A percentile compares a stretch with the other conserved stretches of the same genome.
phyloP scores from a whole-genome alignment of 2,888 invertebrate genomes.

The Bombylius discolor region DNA sequence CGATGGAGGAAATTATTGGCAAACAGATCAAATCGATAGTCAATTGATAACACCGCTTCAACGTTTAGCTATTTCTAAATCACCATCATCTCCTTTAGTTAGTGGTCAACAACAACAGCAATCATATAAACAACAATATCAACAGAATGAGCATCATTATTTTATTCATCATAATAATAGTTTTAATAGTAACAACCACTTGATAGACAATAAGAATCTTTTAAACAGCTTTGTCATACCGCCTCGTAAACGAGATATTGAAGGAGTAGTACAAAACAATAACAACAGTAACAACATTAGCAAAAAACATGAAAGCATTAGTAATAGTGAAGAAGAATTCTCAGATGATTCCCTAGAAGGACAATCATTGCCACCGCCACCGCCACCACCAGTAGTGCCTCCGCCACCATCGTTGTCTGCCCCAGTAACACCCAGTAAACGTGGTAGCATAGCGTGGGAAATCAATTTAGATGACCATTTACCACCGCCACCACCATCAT shows the following conservation, averaged over 20 bases:
- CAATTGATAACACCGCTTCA: constrained; percentile 6
- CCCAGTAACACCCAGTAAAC: constrained; percentile 51
- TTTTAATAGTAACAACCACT: constrained; percentile 34
- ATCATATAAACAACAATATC: neutral
- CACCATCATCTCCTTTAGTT: constrained; percentile 37
- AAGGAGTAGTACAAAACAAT: neutral
- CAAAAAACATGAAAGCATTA: constrained; percentile 4
- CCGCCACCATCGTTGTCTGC: constrained; percentile 36
- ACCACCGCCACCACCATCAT: constrained; percentile 10
- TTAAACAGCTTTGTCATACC: constrained; percentile 13
- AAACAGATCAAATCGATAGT: constrained; percentile 1
- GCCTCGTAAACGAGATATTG: constrained; percentile 3
- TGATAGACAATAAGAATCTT: constrained; percentile 13
- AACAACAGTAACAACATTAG: neutral
- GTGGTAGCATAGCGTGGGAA: constrained; percentile 78
- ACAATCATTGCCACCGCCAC: constrained; percentile 46
- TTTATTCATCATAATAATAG: constrained; percentile 33
- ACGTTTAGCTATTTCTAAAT: constrained; percentile 10
- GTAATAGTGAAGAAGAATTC: constrained; percentile 29
- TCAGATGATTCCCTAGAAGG: constrained; percentile 74
- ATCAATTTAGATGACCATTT: constrained; percentile 50
- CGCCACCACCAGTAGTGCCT: constrained; percentile 34
- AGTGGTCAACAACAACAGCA: constrained; percentile 17
- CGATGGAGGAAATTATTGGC: neutral
- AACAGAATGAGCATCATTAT: constrained; percentile 24